Evolutionary conservation across 2,888 invertebrate genomes (phyloP), one percentile per base, ranked within the genome.

Genomic region (Lacanobia oleracea): DNA sequence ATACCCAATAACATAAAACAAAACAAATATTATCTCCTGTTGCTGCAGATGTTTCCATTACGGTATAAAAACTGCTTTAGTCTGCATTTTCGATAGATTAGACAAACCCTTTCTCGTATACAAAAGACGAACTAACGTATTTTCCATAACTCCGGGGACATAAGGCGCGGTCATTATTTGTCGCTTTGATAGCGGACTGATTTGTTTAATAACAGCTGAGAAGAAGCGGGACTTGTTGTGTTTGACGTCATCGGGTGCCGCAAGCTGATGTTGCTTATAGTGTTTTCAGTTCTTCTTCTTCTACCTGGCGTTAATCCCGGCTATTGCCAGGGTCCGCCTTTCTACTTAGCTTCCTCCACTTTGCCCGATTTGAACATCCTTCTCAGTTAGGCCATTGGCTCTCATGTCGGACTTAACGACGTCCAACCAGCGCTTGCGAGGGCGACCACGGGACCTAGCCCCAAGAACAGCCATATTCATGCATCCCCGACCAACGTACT

Each of bases 81-180:
- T 63, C 33, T n/a, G 65, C 72, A 77, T 77, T 70, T 73, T 75
- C 63, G 64, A 75, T 60, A 66, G 67, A 77, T 74, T 75, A 73
- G 72, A 64, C 68, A 75, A 78, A 77, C 79, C 82, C 72, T 70
- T 81, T 75, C 64, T 50, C 70, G 59, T 60, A 60, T 68, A 85
- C 73, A 86, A 43, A 84, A 81, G 75, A 51, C 43, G 62, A 60
- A 72, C 85, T 84, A 85, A 85, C 77, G 83, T 74, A 71, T 76
- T 75, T 85, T 85, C 81, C 75, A 85, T 84, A 80, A 75, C 66
- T 59, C 69, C 54, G 57, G 81, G 77, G 85, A 84, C 75, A n/a
- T n/a, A n/a, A n/a, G n/a, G 76, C 54, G 74, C 60, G 85, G 78
- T 73, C 75, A 81, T 86, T 76, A 77, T 73, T 82, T 85, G 74